phyloP scores from a whole-genome alignment of 2,797 vertebrate genomes.

The Fringilla coelebs region DNA sequence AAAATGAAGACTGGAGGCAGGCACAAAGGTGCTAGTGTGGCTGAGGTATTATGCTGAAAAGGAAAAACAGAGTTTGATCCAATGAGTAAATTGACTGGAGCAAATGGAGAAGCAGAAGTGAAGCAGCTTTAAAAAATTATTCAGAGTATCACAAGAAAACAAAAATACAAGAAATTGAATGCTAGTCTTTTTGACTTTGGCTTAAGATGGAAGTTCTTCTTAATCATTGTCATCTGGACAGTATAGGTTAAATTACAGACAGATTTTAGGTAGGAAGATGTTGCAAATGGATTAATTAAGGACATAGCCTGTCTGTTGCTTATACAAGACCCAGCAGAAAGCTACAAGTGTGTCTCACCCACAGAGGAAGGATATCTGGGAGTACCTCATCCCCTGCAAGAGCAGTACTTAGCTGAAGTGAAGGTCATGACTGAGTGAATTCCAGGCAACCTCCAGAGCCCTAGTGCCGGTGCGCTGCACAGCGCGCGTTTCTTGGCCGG shows the following conservation, averaged over 20 bases:
- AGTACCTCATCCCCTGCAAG: not conserved
- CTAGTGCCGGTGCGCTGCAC: accelerated
- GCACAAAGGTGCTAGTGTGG: not conserved
- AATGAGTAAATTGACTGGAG: not conserved
- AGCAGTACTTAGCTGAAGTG: not conserved
- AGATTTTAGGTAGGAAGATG: not conserved
- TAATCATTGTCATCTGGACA: not conserved
- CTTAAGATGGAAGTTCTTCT: not conserved
- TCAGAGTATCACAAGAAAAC: not conserved
- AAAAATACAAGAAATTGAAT: not conserved
- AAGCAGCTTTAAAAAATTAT: not conserved
- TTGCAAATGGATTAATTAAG: not conserved
- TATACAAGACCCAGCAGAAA: not conserved
- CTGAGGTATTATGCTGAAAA: not conserved
- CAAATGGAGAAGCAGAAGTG: not conserved
- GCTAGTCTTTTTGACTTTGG: not conserved
- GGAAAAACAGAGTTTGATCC: not conserved
- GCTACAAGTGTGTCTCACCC: not conserved
- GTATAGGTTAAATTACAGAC: not conserved
- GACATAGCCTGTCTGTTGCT: not conserved
- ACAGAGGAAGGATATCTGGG: not conserved
- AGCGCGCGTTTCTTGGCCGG: accelerated
- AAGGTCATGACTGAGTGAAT: not conserved
- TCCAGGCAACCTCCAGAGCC: not conserved
- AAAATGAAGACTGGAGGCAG: not conserved